Conservation (phyloP, 2,797 vertebrate species). For the Paramormyrops hopkinsi region DNA sequence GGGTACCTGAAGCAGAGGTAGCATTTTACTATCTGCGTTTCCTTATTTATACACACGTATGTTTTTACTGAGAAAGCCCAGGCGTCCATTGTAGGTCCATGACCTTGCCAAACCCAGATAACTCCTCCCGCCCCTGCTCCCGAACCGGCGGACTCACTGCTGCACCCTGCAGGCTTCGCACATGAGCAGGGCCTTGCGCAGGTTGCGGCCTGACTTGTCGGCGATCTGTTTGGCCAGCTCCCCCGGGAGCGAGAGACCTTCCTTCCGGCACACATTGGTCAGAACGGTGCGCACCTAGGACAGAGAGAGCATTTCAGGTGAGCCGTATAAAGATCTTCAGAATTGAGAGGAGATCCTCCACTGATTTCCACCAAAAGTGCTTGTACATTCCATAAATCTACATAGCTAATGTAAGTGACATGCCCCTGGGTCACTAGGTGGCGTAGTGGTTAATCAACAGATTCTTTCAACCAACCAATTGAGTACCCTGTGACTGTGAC, state of each 20-base stretch:
- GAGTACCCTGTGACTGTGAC: neutral
- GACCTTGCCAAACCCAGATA: neutral
- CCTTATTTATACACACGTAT: neutral
- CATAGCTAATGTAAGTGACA: neutral
- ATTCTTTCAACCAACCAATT: neutral
- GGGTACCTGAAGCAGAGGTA: conserved; percentile 68
- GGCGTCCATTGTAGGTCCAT: neutral
- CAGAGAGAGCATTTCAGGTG: neutral
- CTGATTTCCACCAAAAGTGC: neutral
- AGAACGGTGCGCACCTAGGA: conserved; percentile 82
- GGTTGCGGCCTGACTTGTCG: conserved; percentile 85
- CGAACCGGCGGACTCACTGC: conserved; percentile 71
- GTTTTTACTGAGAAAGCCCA: neutral
- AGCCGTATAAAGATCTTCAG: neutral
- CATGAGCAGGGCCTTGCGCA: conserved; percentile 90
- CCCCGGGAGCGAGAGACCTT: conserved; percentile 79
- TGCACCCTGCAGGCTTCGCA: conserved; percentile 95
- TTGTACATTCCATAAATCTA: neutral
- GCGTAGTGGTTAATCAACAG: neutral
- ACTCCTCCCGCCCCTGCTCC: neutral
- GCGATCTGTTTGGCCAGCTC: conserved; percentile 80
- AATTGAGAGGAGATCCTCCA: neutral
- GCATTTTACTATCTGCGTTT: neutral
- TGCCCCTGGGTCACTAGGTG: neutral
- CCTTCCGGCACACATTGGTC: conserved; percentile 83